A percentile compares a stretch with the other conserved stretches of the same genome.
Conservation (phyloP, 2,797 vertebrate species). For the Danionella dracula region DNA sequence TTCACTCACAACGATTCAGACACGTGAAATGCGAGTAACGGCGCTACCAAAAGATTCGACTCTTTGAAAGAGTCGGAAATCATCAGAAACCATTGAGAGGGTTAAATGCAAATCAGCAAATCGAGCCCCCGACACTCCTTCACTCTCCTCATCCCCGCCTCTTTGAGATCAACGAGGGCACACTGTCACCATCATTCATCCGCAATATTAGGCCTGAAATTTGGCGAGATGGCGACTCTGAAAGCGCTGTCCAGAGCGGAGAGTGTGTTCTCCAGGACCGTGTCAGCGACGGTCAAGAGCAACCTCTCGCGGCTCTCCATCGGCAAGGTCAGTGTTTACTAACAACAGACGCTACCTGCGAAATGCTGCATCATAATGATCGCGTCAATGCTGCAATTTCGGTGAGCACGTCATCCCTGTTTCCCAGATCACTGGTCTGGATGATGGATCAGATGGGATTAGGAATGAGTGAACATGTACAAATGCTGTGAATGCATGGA, state of each 20-base stretch:
- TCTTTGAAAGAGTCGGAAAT: not conserved
- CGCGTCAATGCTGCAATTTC: not conserved
- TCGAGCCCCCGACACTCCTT: conserved; percentile 45
- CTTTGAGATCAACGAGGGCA: not conserved
- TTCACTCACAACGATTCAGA: not conserved
- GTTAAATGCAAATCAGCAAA: conserved; percentile 57
- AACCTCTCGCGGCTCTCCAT: conserved; percentile 40
- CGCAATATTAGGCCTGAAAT: conserved; percentile 14
- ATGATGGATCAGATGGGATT: not conserved
- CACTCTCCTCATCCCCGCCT: not conserved
- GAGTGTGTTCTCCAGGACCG: conserved; percentile 53
- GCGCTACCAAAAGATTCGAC: not conserved
- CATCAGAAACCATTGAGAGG: conserved; percentile 15
- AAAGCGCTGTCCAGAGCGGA: conserved; percentile 62
- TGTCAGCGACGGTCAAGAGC: conserved; percentile 47
- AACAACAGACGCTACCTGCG: not conserved
- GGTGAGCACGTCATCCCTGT: not conserved
- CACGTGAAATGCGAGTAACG: not conserved
- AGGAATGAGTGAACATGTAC: no score
- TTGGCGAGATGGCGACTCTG: conserved; percentile 66
- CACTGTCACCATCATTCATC: conserved; percentile 12
- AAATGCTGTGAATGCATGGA: not conserved
- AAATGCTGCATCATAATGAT: not conserved
- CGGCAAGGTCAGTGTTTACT: conserved; percentile 65
- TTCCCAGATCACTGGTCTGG: not conserved